phyloP scores from a whole-genome alignment of 2,888 invertebrate genomes.

The Ichneumoninae sp. region DNA sequence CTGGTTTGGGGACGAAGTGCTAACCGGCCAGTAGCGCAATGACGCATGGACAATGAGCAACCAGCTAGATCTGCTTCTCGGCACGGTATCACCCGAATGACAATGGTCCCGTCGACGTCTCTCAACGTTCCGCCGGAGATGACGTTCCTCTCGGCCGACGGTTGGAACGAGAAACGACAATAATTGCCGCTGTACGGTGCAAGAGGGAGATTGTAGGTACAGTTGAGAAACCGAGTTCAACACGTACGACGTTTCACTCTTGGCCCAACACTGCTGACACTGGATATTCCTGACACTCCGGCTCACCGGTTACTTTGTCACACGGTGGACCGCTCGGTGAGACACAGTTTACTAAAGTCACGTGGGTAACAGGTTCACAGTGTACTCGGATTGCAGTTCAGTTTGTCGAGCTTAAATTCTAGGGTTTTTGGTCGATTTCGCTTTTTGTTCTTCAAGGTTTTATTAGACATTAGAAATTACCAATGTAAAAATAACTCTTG shows the following conservation, averaged over 20 bases:
- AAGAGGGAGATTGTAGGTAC: not conserved
- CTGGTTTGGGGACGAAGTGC: constrained; percentile 38
- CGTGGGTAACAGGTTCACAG: not conserved
- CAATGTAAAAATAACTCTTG: not conserved
- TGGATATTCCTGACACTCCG: constrained; percentile 2
- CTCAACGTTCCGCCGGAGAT: constrained; percentile 23
- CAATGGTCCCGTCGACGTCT: constrained; percentile 46
- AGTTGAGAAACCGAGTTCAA: not conserved
- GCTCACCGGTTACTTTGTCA: not conserved
- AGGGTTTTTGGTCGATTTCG: not conserved
- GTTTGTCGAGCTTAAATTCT: not conserved
- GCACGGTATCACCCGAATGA: constrained; percentile 38
- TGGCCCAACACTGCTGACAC: not conserved
- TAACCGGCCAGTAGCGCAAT: constrained; percentile 40
- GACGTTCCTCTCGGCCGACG: constrained; percentile 38
- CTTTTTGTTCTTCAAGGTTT: too few species aligned
- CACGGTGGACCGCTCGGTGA: not conserved
- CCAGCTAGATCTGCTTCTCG: constrained; percentile 11
- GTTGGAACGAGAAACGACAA: constrained; percentile 28
- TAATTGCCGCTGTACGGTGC: constrained; percentile 34
- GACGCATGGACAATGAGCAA: constrained; percentile 50
- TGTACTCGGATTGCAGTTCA: not conserved
- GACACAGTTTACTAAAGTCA: not conserved
- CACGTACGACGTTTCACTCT: constrained; percentile 11
- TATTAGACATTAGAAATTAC: not conserved